These are phyloP conservation scores for Argopecten irradians DNA, from an alignment of 1,140 invertebrate species.

Conservation along the genomic window DNA sequence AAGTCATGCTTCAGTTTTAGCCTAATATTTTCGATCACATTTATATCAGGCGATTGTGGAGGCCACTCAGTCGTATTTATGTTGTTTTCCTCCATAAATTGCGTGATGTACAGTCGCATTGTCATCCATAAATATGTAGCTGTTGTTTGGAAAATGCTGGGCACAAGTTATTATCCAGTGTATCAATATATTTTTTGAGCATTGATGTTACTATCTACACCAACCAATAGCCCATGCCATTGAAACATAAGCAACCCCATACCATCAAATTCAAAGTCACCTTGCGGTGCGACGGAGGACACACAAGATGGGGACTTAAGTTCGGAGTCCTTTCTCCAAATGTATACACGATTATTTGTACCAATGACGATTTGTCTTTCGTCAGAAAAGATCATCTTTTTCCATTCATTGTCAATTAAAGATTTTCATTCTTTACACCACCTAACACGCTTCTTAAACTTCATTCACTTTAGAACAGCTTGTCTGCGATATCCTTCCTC, in stretches of 20 bases:
- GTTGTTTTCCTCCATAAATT: slow-evolving; percentile 27
- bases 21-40: slow-evolving; percentile 41
- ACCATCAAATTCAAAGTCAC: slow-evolving; percentile 18
- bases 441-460: not conserved
- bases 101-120: slow-evolving; percentile 28
- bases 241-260: slow-evolving; percentile 27
- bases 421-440: slow-evolving; percentile 9
- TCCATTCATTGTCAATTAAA: slow-evolving; percentile 12
- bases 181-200: slow-evolving; percentile 36
- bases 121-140: slow-evolving; percentile 37
- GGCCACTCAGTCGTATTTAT: slow-evolving; percentile 2
- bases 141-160: slow-evolving; percentile 25
- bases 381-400: slow-evolving; percentile 33
- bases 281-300: slow-evolving; percentile 20
- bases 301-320: not conserved
- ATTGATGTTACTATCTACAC: slow-evolving; percentile 27
- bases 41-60: too few species aligned
- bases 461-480: not conserved
- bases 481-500: not conserved
- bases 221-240: not conserved
- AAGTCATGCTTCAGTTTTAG: slow-evolving; percentile 20
- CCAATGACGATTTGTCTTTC: slow-evolving; percentile 31
- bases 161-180: slow-evolving; percentile 32
- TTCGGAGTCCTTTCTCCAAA: slow-evolving; percentile 30
- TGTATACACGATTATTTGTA: slow-evolving; percentile 16